Conservation (phyloP, 2,888 invertebrate species). For the Allolobophora icterica region DNA sequence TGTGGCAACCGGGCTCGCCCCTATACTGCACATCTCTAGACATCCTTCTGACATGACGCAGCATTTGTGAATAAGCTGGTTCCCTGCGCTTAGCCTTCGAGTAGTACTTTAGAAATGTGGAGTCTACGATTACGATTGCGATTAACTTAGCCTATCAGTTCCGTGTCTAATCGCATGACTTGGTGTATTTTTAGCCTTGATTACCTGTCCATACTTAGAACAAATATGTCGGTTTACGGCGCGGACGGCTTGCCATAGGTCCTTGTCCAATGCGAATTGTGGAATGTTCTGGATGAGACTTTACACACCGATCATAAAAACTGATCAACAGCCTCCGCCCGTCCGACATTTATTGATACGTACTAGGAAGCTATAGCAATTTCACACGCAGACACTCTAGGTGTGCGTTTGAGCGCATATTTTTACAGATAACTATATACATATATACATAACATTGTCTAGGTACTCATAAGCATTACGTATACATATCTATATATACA, state of each 20-base stretch:
- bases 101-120: no score
- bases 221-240: background rate
- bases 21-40: no score
- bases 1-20: no score
- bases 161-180: background rate
- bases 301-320: conserved; percentile 7
- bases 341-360: background rate
- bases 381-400: background rate
- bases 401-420: no score
- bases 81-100: no score
- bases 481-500: no score
- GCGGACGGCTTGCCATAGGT: background rate
- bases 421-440: no score
- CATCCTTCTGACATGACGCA: no score
- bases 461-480: no score
- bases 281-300: background rate
- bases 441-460: no score
- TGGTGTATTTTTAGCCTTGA: background rate
- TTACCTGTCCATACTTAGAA: background rate
- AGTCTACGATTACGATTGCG: no score
- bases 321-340: background rate
- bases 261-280: background rate
- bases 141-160: background rate
- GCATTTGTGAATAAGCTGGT: no score
- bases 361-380: background rate